Base-by-base conservation (phyloP, 2,888 invertebrate species). In the Polietes domitor region DNA sequence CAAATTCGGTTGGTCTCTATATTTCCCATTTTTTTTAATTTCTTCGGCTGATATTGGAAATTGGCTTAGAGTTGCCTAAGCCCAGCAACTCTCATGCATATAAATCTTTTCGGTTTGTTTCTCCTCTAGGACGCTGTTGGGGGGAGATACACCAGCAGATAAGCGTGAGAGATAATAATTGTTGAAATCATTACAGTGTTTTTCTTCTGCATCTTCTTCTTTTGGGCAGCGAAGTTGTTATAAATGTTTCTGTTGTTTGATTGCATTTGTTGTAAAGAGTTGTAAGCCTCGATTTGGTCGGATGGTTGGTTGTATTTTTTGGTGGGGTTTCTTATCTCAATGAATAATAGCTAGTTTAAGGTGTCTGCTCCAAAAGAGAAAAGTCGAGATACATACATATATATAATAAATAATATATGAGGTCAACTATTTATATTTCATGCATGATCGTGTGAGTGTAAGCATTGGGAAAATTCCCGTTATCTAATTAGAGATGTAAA, bases 121-220 rank as follows among this genome's bases (percentile, higher is more conserved):
- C 19, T 37, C 37, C 15, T 61, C 50, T 26, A 24, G 26, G 28
- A 32, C 37, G 17, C 15, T 10, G 37, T 75, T 17, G 70, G 50
- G 63, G n/a, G 63, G 70, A 63, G 71, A 83, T 77, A 73, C 79
- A 43, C 43, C 43, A n/a, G 9, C 24, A 71, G 80, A 83, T 80
- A 80, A 80, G 83, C 80, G 74, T 83, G 83, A 83, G 77, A 83
- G 80, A 77, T 80, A 77, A 80, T 65, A 65, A 71, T 74, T 77
- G 73, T 83, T 83, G 63, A 74, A 80, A 74, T 53, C 55, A 74
- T 71, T 61, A 70, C 58, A 61, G 26, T 43, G 43, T 41, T 32
- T 72, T 41, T 65, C 9, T 63, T 63, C 10, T 79, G 15, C 43
- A 12, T 68, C 2, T 61, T 47, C 7, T 71, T 12, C 19, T 9